Evolutionary conservation across 2,113 vertebrate species (phyloP), one percentile per base, ranked within the genome.

Genomic region (Polyodon spathula): DNA sequence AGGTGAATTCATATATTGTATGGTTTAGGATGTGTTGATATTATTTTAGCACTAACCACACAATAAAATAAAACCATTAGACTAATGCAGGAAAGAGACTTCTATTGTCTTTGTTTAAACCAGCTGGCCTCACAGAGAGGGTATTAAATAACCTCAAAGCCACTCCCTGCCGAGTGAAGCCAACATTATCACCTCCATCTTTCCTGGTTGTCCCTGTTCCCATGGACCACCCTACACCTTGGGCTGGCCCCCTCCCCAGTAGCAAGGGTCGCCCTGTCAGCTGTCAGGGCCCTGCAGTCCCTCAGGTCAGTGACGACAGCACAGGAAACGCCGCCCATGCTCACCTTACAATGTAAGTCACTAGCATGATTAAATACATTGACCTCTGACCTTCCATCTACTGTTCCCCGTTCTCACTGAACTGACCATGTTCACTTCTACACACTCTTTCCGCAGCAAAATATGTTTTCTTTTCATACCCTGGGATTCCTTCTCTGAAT

Each of bases 381-480:
- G n/a, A 40, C 41, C 58, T 40, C 11, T 46, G 42, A 37, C 40
- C 42, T 37, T 8, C 38, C 39, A 40, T 42, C 12, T 55, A 11
- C 17, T 4, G 41, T 37, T 55, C 17, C 15, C 52, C 40, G 40
- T 56, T 62, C 40, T 42, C 42, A 59, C 15, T n/a, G n/a, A n/a
- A n/a, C n/a, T n/a, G n/a, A 59, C 1, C 59, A 63, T 50, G 8
- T 63, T 59, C 59, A 71, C 65, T 69, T 27, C 56, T 63, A 40
- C 54, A 61, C 59, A 59, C 63, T 63, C 61, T n/a, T 61, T 62
- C 14, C 40, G 8, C 37, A 62, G 84, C 81, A 83, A 84, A 81
- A 63, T 69, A 61, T 68, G 53, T 84, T 46, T 58, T 15, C n/a
- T 14, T 15, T 16, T 61, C 50, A 68, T n/a, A n/a, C n/a, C n/a